phyloP scores from a whole-genome alignment of 2,113 vertebrate species.

The Embiotoca jacksoni region DNA sequence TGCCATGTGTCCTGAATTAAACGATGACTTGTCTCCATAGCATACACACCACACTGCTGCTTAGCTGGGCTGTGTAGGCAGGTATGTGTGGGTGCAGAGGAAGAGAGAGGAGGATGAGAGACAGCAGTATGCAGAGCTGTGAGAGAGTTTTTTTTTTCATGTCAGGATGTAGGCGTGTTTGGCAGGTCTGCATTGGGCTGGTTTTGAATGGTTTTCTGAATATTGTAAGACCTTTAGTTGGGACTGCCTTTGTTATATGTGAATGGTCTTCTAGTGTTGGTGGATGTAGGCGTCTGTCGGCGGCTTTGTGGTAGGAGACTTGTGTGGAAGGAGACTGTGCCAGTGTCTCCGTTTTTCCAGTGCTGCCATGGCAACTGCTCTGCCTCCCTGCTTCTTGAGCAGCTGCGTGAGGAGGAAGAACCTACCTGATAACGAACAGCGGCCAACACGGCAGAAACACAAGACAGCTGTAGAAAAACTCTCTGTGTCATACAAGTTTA shows the following conservation, averaged over 20 bases:
- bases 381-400: conserved; percentile 57
- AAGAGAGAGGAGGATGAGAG: conserved; percentile 58
- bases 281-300: conserved; percentile 55
- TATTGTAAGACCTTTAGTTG: conserved; percentile 42
- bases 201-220: conserved; percentile 46
- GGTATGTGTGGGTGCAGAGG: conserved; percentile 61
- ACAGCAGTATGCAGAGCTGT: conserved; percentile 23
- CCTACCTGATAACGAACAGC: conserved; percentile 55
- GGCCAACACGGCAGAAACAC: conserved; percentile 27
- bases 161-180: conserved; percentile 57
- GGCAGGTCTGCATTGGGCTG: conserved; percentile 56
- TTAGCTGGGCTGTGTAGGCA: conserved; percentile 57
- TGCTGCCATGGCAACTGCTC: conserved; percentile 82
- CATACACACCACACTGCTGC: conserved; percentile 23
- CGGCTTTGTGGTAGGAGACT: conserved; percentile 50
- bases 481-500: conserved; percentile 18
- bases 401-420: conserved; percentile 53
- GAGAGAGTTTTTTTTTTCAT: conserved; percentile 47
- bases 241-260: conserved; percentile 46
- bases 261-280: conserved; percentile 52
- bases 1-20: conserved; percentile 31
- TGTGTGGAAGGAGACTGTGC: conserved; percentile 49
- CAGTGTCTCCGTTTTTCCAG: conserved; percentile 54
- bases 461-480: conserved; percentile 29
- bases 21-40: conserved; percentile 21